Conservation (phyloP, 2,113 vertebrate genomes). For the Antechinus flavipes region DNA sequence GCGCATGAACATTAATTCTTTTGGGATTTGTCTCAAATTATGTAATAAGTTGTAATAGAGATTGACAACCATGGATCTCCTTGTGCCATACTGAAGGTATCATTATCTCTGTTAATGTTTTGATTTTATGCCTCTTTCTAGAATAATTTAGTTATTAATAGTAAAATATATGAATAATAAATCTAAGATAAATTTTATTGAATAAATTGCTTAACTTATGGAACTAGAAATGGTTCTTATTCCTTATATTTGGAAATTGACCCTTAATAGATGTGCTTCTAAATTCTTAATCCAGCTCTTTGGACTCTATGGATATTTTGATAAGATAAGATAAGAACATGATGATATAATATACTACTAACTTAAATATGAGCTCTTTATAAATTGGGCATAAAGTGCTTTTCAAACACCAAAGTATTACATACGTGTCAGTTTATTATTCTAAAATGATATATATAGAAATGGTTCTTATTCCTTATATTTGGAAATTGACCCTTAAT, state of each 20-base stretch:
- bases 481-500: not conserved
- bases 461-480: not conserved
- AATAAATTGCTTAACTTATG: not conserved
- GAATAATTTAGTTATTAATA: not conserved
- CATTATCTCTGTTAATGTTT: not conserved
- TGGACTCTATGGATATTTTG: not conserved
- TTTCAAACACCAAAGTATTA: not conserved
- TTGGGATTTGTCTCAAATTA: not conserved
- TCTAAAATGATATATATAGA: not conserved
- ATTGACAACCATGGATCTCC: not conserved
- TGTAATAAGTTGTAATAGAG: constrained; percentile 9
- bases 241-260: not conserved
- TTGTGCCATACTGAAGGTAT: not conserved
- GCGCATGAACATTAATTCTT: not conserved
- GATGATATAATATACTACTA: not conserved
- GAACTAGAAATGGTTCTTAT: not conserved
- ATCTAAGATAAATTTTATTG: not conserved
- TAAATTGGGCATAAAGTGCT: not conserved
- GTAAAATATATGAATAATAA: not conserved
- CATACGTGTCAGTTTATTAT: not conserved
- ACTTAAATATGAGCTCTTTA: not conserved
- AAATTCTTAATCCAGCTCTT: not conserved
- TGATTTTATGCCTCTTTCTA: not conserved
- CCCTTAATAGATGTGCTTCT: not conserved
- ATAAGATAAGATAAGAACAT: not conserved